These are phyloP conservation scores for Eucera pruinosa DNA, from an alignment of 2,888 invertebrate genomes.

Conservation along the genomic window DNA sequence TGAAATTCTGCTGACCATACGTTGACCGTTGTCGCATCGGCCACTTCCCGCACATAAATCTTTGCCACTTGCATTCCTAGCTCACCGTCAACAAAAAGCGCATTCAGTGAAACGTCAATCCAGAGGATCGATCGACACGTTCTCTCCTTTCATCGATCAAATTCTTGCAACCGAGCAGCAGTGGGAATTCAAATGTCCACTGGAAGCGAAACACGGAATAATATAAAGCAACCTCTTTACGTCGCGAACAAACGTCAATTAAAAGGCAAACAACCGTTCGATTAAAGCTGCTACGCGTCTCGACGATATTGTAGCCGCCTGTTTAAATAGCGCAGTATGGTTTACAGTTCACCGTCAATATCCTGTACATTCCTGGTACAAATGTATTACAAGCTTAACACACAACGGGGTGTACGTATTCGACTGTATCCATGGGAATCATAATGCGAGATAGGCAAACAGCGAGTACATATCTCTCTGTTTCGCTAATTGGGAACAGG, in stretches of 20 bases:
- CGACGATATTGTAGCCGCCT: background rate
- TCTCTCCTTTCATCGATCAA: constrained; percentile 28
- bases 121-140: constrained; percentile 19
- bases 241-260: constrained; percentile 5
- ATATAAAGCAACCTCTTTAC: background rate
- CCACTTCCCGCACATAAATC: constrained; percentile 44
- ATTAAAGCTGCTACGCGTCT: background rate
- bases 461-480: background rate
- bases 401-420: background rate
- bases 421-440: background rate
- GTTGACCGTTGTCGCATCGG: constrained; percentile 23
- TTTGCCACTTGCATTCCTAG: constrained; percentile 38
- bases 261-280: background rate
- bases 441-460: constrained; percentile 5
- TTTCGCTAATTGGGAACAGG: constrained; percentile 14
- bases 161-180: constrained; percentile 1
- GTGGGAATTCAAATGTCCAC: background rate
- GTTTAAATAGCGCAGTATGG: constrained; percentile 5
- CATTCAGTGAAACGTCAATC: constrained; percentile 44
- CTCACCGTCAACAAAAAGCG: constrained; percentile 15
- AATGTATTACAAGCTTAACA: background rate
- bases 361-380: background rate
- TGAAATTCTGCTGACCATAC: constrained; percentile 23
- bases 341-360: background rate
- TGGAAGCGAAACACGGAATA: background rate